Evolutionary conservation across 1,140 invertebrate species (phyloP).

Genomic region (Pseudachorutes palmiensis): DNA sequence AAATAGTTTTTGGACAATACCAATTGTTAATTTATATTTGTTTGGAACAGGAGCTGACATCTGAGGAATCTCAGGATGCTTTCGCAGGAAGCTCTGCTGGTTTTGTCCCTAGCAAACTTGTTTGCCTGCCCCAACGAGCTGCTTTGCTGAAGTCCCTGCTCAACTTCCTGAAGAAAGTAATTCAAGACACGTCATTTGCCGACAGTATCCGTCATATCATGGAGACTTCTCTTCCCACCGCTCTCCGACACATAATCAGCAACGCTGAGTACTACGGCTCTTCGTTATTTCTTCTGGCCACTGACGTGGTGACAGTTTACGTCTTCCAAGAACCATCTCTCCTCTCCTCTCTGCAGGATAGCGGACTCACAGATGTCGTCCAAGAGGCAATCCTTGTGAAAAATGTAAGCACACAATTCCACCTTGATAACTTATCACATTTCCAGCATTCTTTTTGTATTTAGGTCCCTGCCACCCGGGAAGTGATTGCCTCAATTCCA

Average conservation of each 20-base stretch:
- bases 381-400: constrained; percentile 76
- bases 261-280: constrained; percentile 89
- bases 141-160: constrained; percentile 81
- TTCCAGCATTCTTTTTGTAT: constrained; percentile 7
- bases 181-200: constrained; percentile 66
- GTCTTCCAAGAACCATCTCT: constrained; percentile 88
- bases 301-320: constrained; percentile 84
- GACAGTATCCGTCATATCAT: constrained; percentile 82
- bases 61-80: background rate
- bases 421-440: background rate
- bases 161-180: constrained; percentile 82
- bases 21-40: no score
- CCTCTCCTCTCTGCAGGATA: constrained; percentile 74
- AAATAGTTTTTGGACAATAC: no score
- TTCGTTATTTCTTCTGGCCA: constrained; percentile 78
- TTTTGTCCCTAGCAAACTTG: constrained; percentile 1
- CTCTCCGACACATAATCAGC: constrained; percentile 80
- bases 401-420: constrained; percentile 51
- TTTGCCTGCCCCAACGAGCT: constrained; percentile 72
- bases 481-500: constrained; percentile 78
- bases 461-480: constrained; percentile 73
- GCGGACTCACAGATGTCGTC: constrained; percentile 81
- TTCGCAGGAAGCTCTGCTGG: background rate
- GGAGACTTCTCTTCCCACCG: constrained; percentile 75
- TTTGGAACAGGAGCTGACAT: no score